These are phyloP conservation scores for Erebia aethiops DNA, from an alignment of 2,888 invertebrate species.

Conservation along the genomic window DNA sequence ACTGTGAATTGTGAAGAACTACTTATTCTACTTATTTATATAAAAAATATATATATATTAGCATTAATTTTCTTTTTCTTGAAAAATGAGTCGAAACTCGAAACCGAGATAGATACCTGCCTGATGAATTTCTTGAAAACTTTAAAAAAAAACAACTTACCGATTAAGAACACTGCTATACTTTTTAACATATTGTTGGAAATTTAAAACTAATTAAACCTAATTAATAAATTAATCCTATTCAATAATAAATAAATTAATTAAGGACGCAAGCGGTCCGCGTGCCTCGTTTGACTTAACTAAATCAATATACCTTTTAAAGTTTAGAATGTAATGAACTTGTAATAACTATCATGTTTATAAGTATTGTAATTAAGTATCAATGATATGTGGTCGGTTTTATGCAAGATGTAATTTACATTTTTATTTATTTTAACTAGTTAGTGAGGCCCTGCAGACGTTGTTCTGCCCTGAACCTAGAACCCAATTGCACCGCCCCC, in stretches of 20 bases:
- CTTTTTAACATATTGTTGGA: slow-evolving; percentile 57
- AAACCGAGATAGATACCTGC: neutral
- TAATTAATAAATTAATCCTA: slow-evolving; percentile 36
- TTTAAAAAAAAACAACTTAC: slow-evolving; percentile 49
- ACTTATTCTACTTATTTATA: no score
- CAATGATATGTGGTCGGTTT: slow-evolving; percentile 23
- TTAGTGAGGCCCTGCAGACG: no score
- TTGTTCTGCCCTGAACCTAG: no score
- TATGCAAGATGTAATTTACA: slow-evolving; percentile 16
- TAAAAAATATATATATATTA: no score
- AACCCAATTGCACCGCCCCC: no score
- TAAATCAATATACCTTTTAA: slow-evolving; percentile 57
- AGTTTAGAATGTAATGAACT: slow-evolving; percentile 58
- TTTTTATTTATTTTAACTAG: no score
- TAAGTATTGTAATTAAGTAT: neutral
- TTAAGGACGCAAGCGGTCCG: slow-evolving; percentile 46
- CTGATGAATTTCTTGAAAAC: neutral
- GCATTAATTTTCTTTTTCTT: no score
- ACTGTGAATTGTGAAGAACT: no score
- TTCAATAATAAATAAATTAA: slow-evolving; percentile 48
- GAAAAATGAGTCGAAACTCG: no score
- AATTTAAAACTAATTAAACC: slow-evolving; percentile 33
- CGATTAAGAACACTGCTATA: slow-evolving; percentile 52
- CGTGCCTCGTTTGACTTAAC: slow-evolving; percentile 51
- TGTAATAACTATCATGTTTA: slow-evolving; percentile 6